phyloP scores from a whole-genome alignment of 2,888 invertebrate species.

The Habrosyne pyritoides region DNA sequence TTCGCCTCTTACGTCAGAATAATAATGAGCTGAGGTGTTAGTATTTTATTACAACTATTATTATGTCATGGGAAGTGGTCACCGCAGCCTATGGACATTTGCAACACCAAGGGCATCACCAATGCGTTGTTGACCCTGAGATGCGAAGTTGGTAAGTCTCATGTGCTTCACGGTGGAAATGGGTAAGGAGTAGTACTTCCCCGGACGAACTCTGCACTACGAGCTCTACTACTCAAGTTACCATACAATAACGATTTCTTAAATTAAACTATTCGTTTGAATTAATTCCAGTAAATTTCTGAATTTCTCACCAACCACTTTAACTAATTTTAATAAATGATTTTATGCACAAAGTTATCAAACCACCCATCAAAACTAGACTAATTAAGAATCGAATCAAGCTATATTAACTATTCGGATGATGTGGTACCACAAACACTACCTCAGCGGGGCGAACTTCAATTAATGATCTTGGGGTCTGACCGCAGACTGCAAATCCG shows the following conservation, averaged over 20 bases:
- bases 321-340: conserved; percentile 7
- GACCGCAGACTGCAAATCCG: conserved; percentile 52
- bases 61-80: too few species aligned
- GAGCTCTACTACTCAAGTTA: too few species aligned
- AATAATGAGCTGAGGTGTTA: too few species aligned
- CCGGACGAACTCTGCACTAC: too few species aligned
- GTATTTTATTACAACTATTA: too few species aligned
- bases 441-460: conserved; percentile 34
- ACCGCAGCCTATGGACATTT: too few species aligned
- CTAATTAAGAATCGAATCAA: conserved; percentile 41
- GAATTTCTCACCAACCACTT: neutral
- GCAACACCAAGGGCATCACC: too few species aligned
- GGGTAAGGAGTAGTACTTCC: too few species aligned
- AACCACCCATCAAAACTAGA: conserved; percentile 6
- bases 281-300: neutral
- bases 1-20: too few species aligned
- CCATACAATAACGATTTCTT: neutral
- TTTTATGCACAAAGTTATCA: conserved; percentile 10
- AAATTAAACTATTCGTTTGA: neutral
- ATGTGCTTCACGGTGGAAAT: too few species aligned
- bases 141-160: too few species aligned
- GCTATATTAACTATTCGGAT: conserved; percentile 19
- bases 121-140: too few species aligned
- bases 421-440: conserved; percentile 32
- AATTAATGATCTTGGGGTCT: conserved; percentile 55